Percentiles rank a stretch among this genome's conserved stretches.
Evolutionary conservation across 2,888 invertebrate genomes (phyloP).

Genomic region (Hipparchia sbordonii): DNA sequence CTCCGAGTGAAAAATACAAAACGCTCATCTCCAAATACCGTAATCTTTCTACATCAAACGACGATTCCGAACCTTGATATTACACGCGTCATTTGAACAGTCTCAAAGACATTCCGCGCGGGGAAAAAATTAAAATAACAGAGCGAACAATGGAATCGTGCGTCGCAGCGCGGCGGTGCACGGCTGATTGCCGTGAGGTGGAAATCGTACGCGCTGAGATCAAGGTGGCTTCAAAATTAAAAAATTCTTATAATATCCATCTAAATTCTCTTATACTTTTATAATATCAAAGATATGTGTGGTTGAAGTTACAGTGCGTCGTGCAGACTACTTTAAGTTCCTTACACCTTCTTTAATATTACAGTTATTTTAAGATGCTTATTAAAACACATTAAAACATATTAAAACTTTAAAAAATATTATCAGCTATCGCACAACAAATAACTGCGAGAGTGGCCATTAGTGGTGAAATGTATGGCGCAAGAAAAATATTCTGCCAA

Average conservation of each 20-base stretch:
- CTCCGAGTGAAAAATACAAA: conserved; percentile 68
- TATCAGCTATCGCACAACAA: no score
- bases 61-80: conserved; percentile 71
- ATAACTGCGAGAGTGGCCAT: no score
- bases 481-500: no score
- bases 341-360: no score
- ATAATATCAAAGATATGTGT: no score
- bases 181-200: conserved; percentile 60
- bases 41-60: conserved; percentile 79
- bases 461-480: no score
- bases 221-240: conserved; percentile 58
- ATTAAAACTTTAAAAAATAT: no score
- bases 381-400: no score
- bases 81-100: conserved; percentile 80
- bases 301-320: no score
- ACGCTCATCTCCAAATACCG: conserved; percentile 67
- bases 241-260: conserved; percentile 59
- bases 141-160: conserved; percentile 59
- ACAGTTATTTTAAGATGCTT: no score
- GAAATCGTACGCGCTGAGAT: conserved; percentile 43
- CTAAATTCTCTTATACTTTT: conserved; percentile 25
- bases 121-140: conserved; percentile 81
- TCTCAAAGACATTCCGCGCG: conserved; percentile 78
- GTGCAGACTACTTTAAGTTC: no score
- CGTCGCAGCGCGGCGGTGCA: conserved; percentile 46